Evolutionary conservation across 2,888 invertebrate species (phyloP).

Genomic region (Scaptodrosophila latifasciaeformis): DNA sequence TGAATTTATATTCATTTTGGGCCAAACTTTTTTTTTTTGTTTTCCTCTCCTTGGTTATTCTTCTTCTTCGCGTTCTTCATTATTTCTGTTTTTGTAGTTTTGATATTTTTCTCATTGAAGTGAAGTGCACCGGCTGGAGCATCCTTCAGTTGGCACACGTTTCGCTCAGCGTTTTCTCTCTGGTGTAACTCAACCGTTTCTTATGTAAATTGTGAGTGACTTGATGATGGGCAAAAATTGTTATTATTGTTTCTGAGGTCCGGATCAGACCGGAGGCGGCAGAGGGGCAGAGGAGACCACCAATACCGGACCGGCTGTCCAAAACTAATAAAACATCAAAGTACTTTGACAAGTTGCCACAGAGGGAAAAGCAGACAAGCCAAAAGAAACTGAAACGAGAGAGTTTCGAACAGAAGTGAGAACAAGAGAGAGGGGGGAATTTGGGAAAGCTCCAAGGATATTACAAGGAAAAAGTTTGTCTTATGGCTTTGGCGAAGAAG

Average conservation of each 20-base stretch:
- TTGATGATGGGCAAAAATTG: background rate
- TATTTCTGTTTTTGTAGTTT: conserved; percentile 24
- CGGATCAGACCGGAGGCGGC: background rate
- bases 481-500: background rate
- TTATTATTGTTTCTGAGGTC: background rate
- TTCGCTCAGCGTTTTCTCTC: background rate
- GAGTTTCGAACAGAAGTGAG: background rate
- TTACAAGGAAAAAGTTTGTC: conserved; percentile 1
- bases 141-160: background rate
- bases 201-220: conserved; percentile 45
- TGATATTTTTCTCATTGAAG: conserved; percentile 54
- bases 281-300: no score
- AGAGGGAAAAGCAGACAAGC: background rate
- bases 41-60: conserved; percentile 2
- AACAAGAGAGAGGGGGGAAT: background rate
- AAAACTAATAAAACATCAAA: conserved; percentile 68
- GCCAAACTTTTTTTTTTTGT: conserved; percentile 9
- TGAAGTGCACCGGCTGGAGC: conserved; percentile 7
- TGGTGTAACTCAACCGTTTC: conserved; percentile 41
- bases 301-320: conserved; percentile 13
- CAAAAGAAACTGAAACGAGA: background rate
- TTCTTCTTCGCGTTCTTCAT: conserved; percentile 54
- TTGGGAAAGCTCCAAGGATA: background rate
- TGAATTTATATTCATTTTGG: conserved; percentile 34
- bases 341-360: conserved; percentile 60